phyloP scores from a whole-genome alignment of 2,888 invertebrate species.

The Lochmaea crataegi region DNA sequence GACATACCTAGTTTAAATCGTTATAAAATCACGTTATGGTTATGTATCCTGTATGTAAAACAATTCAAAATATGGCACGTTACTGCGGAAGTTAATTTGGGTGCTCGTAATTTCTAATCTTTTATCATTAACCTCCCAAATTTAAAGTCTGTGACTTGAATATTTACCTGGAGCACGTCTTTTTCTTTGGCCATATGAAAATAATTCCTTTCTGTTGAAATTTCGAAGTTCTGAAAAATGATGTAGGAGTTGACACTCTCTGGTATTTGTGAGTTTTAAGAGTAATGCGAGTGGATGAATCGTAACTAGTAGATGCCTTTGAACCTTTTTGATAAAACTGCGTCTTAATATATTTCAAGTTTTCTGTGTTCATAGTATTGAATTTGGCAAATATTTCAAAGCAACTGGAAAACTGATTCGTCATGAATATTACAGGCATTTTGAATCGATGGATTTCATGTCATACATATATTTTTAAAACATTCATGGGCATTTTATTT shows the following conservation, averaged over 20 bases:
- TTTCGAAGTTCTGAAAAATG: constrained; percentile 38
- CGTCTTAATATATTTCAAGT: constrained; percentile 48
- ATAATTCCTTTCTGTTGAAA: constrained; percentile 51
- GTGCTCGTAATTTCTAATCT: too few relatives aligned
- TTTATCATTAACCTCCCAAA: too few relatives aligned
- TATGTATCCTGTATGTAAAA: too few relatives aligned
- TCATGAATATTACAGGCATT: constrained; percentile 33
- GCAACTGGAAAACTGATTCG: constrained; percentile 42
- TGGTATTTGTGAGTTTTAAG: constrained; percentile 47
- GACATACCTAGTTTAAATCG: too few relatives aligned
- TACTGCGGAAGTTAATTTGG: too few relatives aligned
- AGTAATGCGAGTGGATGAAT: constrained; percentile 20
- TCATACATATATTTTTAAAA: neutral
- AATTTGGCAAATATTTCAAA: constrained; percentile 48
- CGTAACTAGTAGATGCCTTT: constrained; percentile 13
- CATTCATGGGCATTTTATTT: neutral
- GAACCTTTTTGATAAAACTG: constrained; percentile 47
- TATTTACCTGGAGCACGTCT: constrained; percentile 44
- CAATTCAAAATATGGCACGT: too few relatives aligned
- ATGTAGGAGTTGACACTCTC: constrained; percentile 47
- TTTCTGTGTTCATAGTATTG: constrained; percentile 44
- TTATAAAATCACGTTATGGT: too few relatives aligned
- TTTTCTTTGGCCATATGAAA: constrained; percentile 51
- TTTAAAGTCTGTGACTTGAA: neutral
- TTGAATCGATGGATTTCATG: constrained; percentile 2